Evolutionary conservation across 2,888 invertebrate genomes (phyloP).

Genomic region (Stictocephala bisonia): DNA sequence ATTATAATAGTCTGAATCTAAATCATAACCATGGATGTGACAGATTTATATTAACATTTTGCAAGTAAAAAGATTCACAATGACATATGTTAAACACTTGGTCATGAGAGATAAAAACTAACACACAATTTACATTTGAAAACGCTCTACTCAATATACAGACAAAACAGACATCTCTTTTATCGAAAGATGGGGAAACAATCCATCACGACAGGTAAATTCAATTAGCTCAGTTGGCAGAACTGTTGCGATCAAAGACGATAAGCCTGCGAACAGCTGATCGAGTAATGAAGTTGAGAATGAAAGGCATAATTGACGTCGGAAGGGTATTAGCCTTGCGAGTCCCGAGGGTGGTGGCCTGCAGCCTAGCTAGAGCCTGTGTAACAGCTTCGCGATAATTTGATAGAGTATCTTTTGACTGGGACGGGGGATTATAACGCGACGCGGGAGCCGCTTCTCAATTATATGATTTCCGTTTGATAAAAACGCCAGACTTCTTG

Average conservation of each 20-base stretch:
- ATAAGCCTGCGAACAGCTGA: slow-evolving; percentile 41
- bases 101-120: too few species aligned
- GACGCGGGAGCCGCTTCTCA: slow-evolving; percentile 8
- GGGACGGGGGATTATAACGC: slow-evolving; percentile 30
- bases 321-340: slow-evolving; percentile 21
- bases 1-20: too few species aligned
- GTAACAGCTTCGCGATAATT: slow-evolving; percentile 39
- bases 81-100: too few species aligned
- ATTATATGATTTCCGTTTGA: slow-evolving; percentile 35
- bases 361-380: too few species aligned
- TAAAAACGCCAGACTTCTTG: slow-evolving; percentile 29
- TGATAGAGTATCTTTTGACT: slow-evolving; percentile 42
- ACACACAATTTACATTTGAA: too few species aligned
- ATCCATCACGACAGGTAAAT: slow-evolving; percentile 34
- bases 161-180: too few species aligned
- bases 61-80: too few species aligned
- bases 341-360: slow-evolving; percentile 18
- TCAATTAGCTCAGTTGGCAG: slow-evolving; percentile 26
- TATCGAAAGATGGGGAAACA: too few species aligned
- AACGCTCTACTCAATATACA: too few species aligned
- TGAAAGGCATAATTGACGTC: slow-evolving; percentile 36
- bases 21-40: too few species aligned
- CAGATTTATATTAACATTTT: too few species aligned
- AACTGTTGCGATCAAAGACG: slow-evolving; percentile 34
- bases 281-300: slow-evolving; percentile 40